Conservation (phyloP, 2,113 vertebrate genomes). For the Sprattus sprattus region DNA sequence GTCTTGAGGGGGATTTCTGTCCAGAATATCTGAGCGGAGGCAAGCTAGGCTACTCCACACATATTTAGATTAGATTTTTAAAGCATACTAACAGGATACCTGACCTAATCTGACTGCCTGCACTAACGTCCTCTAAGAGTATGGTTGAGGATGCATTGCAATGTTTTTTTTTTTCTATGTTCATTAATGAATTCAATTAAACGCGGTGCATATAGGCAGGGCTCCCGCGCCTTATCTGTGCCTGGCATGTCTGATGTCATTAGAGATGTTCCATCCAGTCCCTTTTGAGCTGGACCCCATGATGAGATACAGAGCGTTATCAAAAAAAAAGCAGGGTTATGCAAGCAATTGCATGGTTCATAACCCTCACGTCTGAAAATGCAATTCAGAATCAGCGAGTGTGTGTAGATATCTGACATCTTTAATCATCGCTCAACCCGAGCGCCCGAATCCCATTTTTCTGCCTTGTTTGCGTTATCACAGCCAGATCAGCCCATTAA, state of each 20-base stretch:
- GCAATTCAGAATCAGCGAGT: constrained; percentile 4
- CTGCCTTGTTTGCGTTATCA: constrained; percentile 19
- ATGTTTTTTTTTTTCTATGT: too few species aligned
- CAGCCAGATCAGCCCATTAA: background rate
- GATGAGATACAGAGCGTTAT: background rate
- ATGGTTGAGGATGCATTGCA: too few species aligned
- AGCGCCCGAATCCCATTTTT: constrained; percentile 40
- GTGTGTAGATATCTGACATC: constrained; percentile 18
- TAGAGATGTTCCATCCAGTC: background rate
- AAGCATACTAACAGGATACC: too few species aligned
- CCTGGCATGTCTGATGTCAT: background rate
- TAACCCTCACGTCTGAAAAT: background rate
- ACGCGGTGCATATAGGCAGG: too few species aligned
- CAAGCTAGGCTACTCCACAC: too few species aligned
- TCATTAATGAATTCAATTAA: too few species aligned
- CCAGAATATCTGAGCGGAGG: too few species aligned
- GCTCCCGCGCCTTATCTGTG: background rate
- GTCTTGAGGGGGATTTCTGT: too few species aligned
- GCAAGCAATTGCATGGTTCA: background rate
- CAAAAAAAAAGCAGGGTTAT: background rate
- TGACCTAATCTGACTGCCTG: too few species aligned
- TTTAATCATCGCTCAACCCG: constrained; percentile 18
- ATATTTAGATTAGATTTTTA: too few species aligned
- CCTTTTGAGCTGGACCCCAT: background rate
- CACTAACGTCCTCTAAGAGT: too few species aligned